Evolutionary conservation across 2,113 vertebrate species (phyloP).

Genomic region (Scatophagus argus): DNA sequence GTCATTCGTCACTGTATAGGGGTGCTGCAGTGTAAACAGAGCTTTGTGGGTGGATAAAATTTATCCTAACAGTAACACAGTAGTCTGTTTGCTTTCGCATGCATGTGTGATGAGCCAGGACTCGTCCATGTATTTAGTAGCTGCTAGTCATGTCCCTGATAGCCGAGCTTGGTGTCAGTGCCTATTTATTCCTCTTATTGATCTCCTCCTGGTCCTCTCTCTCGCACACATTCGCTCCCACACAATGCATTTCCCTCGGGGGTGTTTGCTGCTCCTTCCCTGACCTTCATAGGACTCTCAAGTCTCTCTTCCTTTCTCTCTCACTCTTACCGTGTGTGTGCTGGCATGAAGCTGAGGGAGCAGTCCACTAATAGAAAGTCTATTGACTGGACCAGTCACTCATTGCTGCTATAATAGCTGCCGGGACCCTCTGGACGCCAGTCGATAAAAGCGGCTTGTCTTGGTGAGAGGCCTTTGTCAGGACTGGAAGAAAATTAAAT

Average conservation of each 20-base stretch:
- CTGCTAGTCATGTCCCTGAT: conserved; percentile 37
- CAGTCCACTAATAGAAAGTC: conserved; percentile 79
- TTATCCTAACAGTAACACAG: conserved; percentile 2
- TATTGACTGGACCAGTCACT: conserved; percentile 79
- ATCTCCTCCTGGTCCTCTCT: conserved; percentile 59
- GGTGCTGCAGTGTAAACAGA: not conserved
- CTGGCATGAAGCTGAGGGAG: conserved; percentile 64
- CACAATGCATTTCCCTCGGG: conserved; percentile 48
- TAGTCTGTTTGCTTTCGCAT: conserved; percentile 26
- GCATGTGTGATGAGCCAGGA: not conserved
- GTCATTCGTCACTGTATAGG: not conserved
- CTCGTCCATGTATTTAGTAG: conserved; percentile 35
- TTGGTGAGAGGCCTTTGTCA: conserved; percentile 76
- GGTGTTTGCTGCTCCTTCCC: conserved; percentile 56
- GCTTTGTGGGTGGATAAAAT: conserved; percentile 15
- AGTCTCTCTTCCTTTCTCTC: conserved; percentile 30
- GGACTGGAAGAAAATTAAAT: conserved; percentile 79
- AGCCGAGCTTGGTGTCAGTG: conserved; percentile 50
- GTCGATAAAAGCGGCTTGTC: conserved; percentile 79
- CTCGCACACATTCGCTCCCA: conserved; percentile 18
- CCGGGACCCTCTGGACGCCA: conserved; percentile 65
- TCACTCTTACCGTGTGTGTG: conserved; percentile 45
- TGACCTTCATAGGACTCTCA: conserved; percentile 68
- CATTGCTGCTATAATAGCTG: conserved; percentile 79
- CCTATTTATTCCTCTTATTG: conserved; percentile 75